Base-by-base conservation (phyloP, 2,797 vertebrate species). In the Helostoma temminkii region DNA sequence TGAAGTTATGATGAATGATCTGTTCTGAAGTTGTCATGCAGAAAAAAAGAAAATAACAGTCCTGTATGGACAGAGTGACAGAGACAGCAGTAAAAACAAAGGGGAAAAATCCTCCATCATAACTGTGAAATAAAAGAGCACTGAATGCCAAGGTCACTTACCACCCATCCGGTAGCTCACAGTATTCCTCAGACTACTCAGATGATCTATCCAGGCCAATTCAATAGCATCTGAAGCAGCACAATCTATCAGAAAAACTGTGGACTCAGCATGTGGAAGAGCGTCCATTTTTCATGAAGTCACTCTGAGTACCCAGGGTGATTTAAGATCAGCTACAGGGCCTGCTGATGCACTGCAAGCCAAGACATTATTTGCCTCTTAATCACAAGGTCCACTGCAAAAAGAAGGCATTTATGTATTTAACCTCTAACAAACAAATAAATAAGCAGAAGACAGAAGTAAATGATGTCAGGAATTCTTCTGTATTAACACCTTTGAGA, bases 191-290 rank as follows among this genome's bases (percentile, higher is more conserved):
- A 0, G 68, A 86, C 66, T 71, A 63, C 76, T 89, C 63, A 57
- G 81, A 76, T 63, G 75, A 77, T 80, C 78, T 65, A 82, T 89
- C 10, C 82, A 85, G 81, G 78, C 74, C 69, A 65, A 74, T 83
- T 82, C 78, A 73, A 86, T 88, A 86, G 71, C 82, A 87, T 90
- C 84, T 86, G 79, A 88, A 86, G 84, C 83, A 78, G 80, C 78
- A 72, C 79, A 74, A 90, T 91, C 85, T 77, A 86, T 91, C 89
- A 90, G 80, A 59, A 61, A 80, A 88, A 89, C 47, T 88, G 91
- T 87, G 68, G 81, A 88, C 85, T 92, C 91, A 91, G 91, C 90
- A 90, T n/a, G n/a, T n/a, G 75, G 63, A 75, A 71, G 68, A 78
- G 56, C 68, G 16, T 74, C 84, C 81, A 87, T 91, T 90, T 70